Evolutionary conservation across 2,888 invertebrate species (phyloP).

Genomic region (Enchytraeus crypticus): DNA sequence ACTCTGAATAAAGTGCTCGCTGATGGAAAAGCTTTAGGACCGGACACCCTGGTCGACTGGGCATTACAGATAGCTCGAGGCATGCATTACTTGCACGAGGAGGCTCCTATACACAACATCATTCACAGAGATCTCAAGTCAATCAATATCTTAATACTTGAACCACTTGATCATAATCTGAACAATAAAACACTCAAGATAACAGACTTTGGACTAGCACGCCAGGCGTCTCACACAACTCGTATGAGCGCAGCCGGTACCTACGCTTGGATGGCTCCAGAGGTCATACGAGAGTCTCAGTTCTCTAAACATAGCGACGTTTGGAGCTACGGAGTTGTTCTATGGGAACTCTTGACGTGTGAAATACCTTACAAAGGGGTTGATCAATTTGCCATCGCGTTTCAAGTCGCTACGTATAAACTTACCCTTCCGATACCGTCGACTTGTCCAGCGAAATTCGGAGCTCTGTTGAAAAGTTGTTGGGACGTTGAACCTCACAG

Average conservation of each 20-base stretch:
- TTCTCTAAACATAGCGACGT: slow-evolving; percentile 91
- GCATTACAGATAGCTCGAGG: slow-evolving; percentile 93
- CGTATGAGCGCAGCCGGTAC: slow-evolving; percentile 95
- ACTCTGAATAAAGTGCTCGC: slow-evolving; percentile 72
- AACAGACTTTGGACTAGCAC: slow-evolving; percentile 89
- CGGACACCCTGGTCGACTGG: slow-evolving; percentile 78
- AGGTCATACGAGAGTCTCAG: slow-evolving; percentile 80
- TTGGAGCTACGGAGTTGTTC: too few species aligned
- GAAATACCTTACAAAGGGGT: too few species aligned
- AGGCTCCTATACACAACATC: slow-evolving; percentile 84
- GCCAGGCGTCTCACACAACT: slow-evolving; percentile 90
- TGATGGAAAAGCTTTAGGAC: slow-evolving; percentile 66
- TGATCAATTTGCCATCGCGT: too few species aligned
- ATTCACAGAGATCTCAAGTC: slow-evolving; percentile 97
- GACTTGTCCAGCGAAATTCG: not conserved
- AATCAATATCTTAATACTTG: too few species aligned
- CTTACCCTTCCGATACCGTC: not conserved
- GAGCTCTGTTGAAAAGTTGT: not conserved
- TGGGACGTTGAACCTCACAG: not conserved
- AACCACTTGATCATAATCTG: slow-evolving; percentile 62
- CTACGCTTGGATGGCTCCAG: slow-evolving; percentile 98
- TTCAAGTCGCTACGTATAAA: not conserved
- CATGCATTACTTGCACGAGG: slow-evolving; percentile 90
- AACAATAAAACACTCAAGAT: slow-evolving; percentile 88
- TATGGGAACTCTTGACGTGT: too few species aligned